These are phyloP conservation scores for Clavelina lepadiformis DNA, from an alignment of 23 tunicate genomes.

Conservation along the genomic window DNA sequence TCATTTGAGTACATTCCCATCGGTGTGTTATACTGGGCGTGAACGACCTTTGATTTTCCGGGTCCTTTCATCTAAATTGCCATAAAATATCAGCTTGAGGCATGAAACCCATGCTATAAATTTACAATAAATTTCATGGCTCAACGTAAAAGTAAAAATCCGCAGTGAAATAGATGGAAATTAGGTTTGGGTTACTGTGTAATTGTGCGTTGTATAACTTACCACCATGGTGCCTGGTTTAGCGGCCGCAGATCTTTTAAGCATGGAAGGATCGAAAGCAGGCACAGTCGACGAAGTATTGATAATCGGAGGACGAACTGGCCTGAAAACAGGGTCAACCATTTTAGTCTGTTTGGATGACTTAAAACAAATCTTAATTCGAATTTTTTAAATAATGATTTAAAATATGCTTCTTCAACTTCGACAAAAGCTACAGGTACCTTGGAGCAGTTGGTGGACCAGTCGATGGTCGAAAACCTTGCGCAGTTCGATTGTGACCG, in stretches of 20 bases:
- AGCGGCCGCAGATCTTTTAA: conserved; percentile 63
- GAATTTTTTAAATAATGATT: not conserved
- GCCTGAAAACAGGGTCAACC: conserved; percentile 5
- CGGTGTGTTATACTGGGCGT: conserved; percentile 95
- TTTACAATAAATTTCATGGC: too few relatives aligned
- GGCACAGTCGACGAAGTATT: conserved; percentile 24
- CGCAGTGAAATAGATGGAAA: too few relatives aligned
- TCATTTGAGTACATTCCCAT: conserved; percentile 98
- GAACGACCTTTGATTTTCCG: conserved; percentile 82
- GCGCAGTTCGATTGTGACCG: conserved; percentile 46
- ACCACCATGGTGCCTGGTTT: conserved; percentile 86
- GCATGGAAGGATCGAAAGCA: conserved; percentile 59
- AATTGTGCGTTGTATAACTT: conserved; percentile 21
- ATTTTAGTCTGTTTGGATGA: not conserved
- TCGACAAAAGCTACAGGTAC: conserved; percentile 31
- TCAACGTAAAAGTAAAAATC: too few relatives aligned
- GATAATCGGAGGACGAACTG: conserved; percentile 28
- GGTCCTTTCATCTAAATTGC: conserved; percentile 82
- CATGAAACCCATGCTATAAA: too few relatives aligned
- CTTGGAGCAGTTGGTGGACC: conserved; percentile 60
- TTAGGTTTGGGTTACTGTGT: too few relatives aligned
- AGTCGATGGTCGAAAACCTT: conserved; percentile 30
- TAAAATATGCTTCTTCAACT: not conserved
- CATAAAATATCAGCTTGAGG: not conserved
- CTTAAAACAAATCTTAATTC: not conserved